phyloP scores from a whole-genome alignment of 2,888 invertebrate genomes.

The Scaptomyza caliginosa region DNA sequence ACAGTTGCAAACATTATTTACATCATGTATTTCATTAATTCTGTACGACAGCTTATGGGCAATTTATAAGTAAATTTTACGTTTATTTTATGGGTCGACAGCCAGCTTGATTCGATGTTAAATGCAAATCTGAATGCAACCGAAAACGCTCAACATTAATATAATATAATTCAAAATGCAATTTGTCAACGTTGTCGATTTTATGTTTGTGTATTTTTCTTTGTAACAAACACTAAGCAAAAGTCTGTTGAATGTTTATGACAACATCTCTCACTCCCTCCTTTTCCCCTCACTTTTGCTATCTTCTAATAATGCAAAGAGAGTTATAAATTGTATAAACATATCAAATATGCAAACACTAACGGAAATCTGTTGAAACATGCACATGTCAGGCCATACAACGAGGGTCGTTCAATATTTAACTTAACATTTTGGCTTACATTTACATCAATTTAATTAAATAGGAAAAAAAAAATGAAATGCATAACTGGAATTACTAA shows the following conservation, averaged over 20 bases:
- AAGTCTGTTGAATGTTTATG: slow-evolving; percentile 13
- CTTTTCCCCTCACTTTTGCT: no score
- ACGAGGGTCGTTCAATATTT: not conserved
- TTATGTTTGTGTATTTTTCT: not conserved
- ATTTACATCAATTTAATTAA: not conserved
- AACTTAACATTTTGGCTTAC: not conserved
- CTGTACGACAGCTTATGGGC: slow-evolving; percentile 34
- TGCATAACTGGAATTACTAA: not conserved
- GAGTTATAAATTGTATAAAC: slow-evolving; percentile 26
- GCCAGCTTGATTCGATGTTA: not conserved
- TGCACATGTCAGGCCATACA: slow-evolving; percentile 33
- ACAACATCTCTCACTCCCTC: slow-evolving; percentile 26
- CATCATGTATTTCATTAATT: slow-evolving; percentile 26
- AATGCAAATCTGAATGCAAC: slow-evolving; percentile 27
- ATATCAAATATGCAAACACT: slow-evolving; percentile 39
- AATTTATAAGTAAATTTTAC: slow-evolving; percentile 37
- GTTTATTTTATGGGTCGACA: slow-evolving; percentile 11
- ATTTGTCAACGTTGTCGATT: slow-evolving; percentile 41
- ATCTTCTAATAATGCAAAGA: slow-evolving; percentile 2
- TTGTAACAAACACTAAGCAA: not conserved
- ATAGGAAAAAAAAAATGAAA: not conserved
- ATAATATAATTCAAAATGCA: slow-evolving; percentile 30
- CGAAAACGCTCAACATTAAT: slow-evolving; percentile 16
- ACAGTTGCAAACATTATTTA: slow-evolving; percentile 21
- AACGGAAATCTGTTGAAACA: slow-evolving; percentile 43